Evolutionary conservation across 2,113 vertebrate species (phyloP).

Genomic region (Silurus meridionalis): DNA sequence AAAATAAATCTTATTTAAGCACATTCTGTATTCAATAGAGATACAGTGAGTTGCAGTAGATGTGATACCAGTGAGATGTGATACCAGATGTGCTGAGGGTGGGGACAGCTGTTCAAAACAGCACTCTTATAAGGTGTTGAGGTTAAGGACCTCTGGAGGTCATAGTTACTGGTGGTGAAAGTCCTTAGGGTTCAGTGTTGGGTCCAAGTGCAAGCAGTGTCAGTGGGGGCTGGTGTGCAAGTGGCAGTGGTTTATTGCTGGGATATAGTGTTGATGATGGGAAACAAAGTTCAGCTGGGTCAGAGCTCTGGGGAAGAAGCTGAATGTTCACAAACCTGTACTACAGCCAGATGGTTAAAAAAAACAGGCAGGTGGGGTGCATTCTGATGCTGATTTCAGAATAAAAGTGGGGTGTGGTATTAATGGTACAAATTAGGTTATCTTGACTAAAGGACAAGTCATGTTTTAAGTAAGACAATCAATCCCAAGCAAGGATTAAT

Average conservation of each 20-base stretch:
- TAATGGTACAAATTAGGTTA: conserved; percentile 10
- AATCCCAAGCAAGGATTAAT: conserved; percentile 6
- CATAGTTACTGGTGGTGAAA: background rate
- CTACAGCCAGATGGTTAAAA: background rate
- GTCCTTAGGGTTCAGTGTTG: conserved; percentile 17
- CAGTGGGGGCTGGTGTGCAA: background rate
- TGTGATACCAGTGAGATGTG: background rate
- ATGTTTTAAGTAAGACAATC: conserved; percentile 1
- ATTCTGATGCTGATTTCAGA: background rate
- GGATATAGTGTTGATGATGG: conserved; percentile 10
- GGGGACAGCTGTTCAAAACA: background rate
- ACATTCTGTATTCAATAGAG: background rate
- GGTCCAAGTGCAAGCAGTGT: conserved; percentile 19
- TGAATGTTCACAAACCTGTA: conserved; percentile 2
- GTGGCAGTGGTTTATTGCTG: conserved; percentile 17
- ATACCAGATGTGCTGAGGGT: background rate
- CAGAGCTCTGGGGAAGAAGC: conserved; percentile 1
- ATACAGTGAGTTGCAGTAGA: background rate
- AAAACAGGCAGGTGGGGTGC: background rate
- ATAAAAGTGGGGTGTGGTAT: background rate
- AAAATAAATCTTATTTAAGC: background rate
- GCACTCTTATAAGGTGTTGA: background rate
- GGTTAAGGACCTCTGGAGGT: background rate
- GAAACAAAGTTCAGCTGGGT: conserved; percentile 25
- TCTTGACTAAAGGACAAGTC: conserved; percentile 4